Conservation (phyloP, 2,113 vertebrate genomes). For the Malurus alboscapulatus region DNA sequence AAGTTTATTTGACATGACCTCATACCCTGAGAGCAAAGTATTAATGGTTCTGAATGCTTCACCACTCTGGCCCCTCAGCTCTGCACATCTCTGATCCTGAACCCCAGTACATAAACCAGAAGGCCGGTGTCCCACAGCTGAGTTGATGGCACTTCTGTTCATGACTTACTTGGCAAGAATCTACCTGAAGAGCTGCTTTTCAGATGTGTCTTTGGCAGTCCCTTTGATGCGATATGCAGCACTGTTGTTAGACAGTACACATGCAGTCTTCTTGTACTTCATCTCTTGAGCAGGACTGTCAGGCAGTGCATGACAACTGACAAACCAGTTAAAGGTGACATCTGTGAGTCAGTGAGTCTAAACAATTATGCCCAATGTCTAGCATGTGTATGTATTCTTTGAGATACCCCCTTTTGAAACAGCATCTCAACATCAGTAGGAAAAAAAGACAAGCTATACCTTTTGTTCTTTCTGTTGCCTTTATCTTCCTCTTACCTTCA, state of each 20-base stretch:
- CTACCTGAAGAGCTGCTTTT: neutral
- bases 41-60: neutral
- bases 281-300: neutral
- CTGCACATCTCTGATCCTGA: neutral
- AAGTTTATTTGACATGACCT: neutral
- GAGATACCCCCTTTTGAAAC: neutral
- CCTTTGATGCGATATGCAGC: neutral
- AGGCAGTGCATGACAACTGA: constrained; percentile 7
- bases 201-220: neutral
- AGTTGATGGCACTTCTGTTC: neutral
- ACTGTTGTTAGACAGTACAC: neutral
- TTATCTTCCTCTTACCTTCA: neutral
- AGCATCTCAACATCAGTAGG: neutral
- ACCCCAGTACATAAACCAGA: neutral
- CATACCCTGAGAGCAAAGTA: neutral
- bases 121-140: neutral
- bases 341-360: constrained; percentile 10
- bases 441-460: neutral
- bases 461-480: neutral
- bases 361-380: neutral
- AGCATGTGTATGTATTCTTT: neutral
- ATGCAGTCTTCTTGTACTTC: neutral
- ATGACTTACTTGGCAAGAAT: neutral
- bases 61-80: neutral
- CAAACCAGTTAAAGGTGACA: constrained; percentile 37